Base-by-base conservation (phyloP, 2,113 vertebrate genomes). In the Hystrix cristata region DNA sequence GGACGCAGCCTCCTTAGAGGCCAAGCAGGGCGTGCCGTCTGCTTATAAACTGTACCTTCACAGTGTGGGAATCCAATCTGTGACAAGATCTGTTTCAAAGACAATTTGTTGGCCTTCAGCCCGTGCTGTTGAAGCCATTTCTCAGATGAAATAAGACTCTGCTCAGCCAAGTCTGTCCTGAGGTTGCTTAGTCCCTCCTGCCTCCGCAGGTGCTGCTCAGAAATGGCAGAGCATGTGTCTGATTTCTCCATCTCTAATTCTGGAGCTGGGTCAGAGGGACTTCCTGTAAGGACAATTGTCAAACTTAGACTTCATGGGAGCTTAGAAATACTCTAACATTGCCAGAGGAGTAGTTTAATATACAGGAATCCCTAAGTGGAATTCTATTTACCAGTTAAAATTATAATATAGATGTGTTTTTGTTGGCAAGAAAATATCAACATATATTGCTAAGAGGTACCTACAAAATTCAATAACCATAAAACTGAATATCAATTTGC, bases 31-130 rank as follows among this genome's bases (percentile, higher is more conserved):
- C 7, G 3, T 5, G 69, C 51, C 59, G n/a, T 23, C 46, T 53
- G 15, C 62, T 57, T 27, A 2, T 48, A 62, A 38, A 67, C 88
- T 65, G 14, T 98, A 99, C 99, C 99, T 99, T 98, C 98, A 64
- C 96, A 98, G 57, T 98, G 99, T 62, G 98, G 98, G 95, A 99
- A 99, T 98, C 99, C 99, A 91, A 99, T 98, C 79, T 98, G 98
- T 2, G 98, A 98, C 87, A 99, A 98, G 96, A 99, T 99, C 96
- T 99, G 99, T 18, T 97, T 94, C 84, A 99, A 93, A 13, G 98
- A 98, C 94, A 99, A 76, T 67, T 98, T 99, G 81, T 98, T 99
- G 97, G 96, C 98, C 97, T 98, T 99, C 31, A 99, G 99, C 7
- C 99, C 99, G 67, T 99, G 97, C 51, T 53, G 27, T 12, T 98